Conservation (phyloP, 2,113 vertebrate genomes). For the Turdus rufiventris region DNA sequence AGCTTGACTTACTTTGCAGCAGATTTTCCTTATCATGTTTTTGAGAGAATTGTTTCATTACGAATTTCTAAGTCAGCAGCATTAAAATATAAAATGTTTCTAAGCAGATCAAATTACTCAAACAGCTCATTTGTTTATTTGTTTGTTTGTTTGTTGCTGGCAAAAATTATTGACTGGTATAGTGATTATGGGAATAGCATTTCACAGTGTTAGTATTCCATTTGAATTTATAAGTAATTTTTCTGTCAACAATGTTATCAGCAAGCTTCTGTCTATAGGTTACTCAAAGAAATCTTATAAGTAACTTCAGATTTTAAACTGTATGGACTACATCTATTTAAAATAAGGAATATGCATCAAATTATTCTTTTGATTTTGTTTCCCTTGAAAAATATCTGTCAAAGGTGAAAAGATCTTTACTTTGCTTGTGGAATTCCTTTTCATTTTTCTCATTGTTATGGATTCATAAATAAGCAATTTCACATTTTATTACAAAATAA, state of each 20-base stretch:
- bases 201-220: background rate
- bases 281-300: background rate
- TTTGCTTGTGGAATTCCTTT: background rate
- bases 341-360: background rate
- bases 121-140: background rate
- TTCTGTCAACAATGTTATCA: background rate
- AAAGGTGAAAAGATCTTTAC: background rate
- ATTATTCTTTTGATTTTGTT: background rate
- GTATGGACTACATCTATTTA: background rate
- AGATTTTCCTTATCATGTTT: background rate
- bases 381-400: background rate
- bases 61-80: background rate
- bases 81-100: background rate
- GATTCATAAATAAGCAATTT: background rate
- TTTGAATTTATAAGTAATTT: background rate
- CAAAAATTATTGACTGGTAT: background rate
- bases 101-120: background rate
- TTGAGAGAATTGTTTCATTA: background rate
- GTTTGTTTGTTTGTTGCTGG: background rate
- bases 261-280: background rate
- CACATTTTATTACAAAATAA: background rate
- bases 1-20: background rate
- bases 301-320: background rate
- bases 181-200: background rate
- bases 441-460: background rate